These are phyloP conservation scores for Leucoptera coffeella DNA, from an alignment of 2,888 invertebrate genomes.

Conservation along the genomic window DNA sequence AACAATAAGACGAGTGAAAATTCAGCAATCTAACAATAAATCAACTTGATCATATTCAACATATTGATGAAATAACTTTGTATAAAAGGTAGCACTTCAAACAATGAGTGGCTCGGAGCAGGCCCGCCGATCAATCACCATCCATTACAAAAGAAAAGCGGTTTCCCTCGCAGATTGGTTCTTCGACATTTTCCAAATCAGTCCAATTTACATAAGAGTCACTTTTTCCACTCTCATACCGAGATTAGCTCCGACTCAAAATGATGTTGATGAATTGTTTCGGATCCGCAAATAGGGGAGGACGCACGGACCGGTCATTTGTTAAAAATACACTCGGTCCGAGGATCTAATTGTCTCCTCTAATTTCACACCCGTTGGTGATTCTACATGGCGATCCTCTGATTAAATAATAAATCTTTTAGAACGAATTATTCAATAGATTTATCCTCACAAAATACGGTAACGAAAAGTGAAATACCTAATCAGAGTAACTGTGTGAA, in stretches of 20 bases:
- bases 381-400: no score
- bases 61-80: no score
- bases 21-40: no score
- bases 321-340: slow-evolving; percentile 54
- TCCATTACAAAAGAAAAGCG: slow-evolving; percentile 52
- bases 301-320: slow-evolving; percentile 36
- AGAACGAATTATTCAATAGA: no score
- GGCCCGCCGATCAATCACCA: slow-evolving; percentile 48
- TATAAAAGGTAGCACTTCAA: no score
- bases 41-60: no score
- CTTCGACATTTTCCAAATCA: slow-evolving; percentile 24
- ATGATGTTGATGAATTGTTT: slow-evolving; percentile 53
- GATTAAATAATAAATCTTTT: no score
- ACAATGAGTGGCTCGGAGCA: slow-evolving; percentile 42
- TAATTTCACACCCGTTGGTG: slow-evolving; percentile 47
- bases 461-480: no score
- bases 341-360: slow-evolving; percentile 52
- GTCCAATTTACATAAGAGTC: slow-evolving; percentile 54
- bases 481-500: no score
- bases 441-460: no score
- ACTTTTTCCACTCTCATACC: slow-evolving; percentile 44
- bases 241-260: slow-evolving; percentile 44
- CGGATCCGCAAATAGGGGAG: slow-evolving; percentile 20
- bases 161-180: slow-evolving; percentile 48
- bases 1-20: no score